Conservation (phyloP, 2,888 invertebrate species). For the Drosophila leonis region DNA sequence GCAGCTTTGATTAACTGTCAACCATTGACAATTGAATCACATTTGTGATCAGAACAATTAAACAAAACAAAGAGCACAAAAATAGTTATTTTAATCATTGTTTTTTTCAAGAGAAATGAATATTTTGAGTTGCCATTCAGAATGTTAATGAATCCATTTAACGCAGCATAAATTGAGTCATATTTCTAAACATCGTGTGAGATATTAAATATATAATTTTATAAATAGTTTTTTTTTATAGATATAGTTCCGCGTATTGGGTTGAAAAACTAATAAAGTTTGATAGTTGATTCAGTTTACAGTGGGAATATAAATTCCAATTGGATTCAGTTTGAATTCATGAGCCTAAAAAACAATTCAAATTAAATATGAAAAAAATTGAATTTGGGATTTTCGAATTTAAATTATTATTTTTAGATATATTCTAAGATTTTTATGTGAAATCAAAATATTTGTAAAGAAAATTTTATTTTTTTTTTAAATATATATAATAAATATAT, state of each 20-base stretch:
- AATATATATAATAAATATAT: too few relatives aligned
- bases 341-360: not conserved
- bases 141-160: not conserved
- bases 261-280: not conserved
- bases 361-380: too few relatives aligned
- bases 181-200: not conserved
- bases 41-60: not conserved
- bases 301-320: not conserved
- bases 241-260: not conserved
- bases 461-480: not conserved
- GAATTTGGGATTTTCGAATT: not conserved
- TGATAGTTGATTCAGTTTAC: not conserved
- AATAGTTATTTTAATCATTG: not conserved
- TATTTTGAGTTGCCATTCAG: not conserved
- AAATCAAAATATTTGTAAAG: not conserved
- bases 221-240: conserved; percentile 2
- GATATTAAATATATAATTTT: not conserved
- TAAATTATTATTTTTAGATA: not conserved
- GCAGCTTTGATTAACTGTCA: conserved; percentile 10
- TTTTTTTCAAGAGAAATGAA: not conserved
- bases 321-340: too few relatives aligned
- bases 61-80: not conserved
- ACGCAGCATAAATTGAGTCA: not conserved
- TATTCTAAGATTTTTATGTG: not conserved
- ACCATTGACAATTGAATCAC: conserved; percentile 7